A percentile compares a stretch with the other conserved stretches of the same genome.
These are phyloP conservation scores for Pediacus dermestoides DNA, from an alignment of 2,888 invertebrate genomes.

Conservation along the genomic window DNA sequence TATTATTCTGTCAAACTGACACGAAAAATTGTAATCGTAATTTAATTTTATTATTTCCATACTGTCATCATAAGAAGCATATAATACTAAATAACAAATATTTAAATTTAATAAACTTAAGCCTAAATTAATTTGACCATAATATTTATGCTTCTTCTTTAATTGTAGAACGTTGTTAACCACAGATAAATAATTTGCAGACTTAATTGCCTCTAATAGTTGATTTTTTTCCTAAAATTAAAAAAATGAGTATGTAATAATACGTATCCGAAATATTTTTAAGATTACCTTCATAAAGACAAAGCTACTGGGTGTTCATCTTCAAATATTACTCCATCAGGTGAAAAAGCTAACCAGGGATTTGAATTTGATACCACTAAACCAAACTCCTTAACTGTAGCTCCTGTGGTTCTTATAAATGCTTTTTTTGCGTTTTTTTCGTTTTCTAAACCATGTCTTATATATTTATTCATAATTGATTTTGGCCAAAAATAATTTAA, in stretches of 20 bases:
- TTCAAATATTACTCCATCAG: slow-evolving; percentile 16
- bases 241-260: too few species aligned
- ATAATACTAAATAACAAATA: slow-evolving; percentile 16
- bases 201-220: not conserved
- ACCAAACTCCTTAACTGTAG: slow-evolving; percentile 7
- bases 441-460: slow-evolving; percentile 6
- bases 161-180: slow-evolving; percentile 5
- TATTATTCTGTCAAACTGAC: too few species aligned
- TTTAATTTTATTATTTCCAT: slow-evolving; percentile 7
- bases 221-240: slow-evolving; percentile 1
- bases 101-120: slow-evolving; percentile 16
- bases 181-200: slow-evolving; percentile 1
- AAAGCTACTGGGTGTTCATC: slow-evolving; percentile 9
- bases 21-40: slow-evolving; percentile 8
- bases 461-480: slow-evolving; percentile 6
- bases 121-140: slow-evolving; percentile 16
- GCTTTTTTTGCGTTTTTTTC: slow-evolving; percentile 5
- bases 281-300: slow-evolving; percentile 12
- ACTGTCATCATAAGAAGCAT: slow-evolving; percentile 11
- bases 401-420: not conserved
- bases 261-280: too few species aligned
- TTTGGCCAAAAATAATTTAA: slow-evolving; percentile 9
- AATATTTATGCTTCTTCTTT: slow-evolving; percentile 17
- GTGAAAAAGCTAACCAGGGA: slow-evolving; percentile 14
- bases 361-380: slow-evolving; percentile 9